Base-by-base conservation (phyloP, 2,888 invertebrate species). In the Malacosoma neustria region DNA sequence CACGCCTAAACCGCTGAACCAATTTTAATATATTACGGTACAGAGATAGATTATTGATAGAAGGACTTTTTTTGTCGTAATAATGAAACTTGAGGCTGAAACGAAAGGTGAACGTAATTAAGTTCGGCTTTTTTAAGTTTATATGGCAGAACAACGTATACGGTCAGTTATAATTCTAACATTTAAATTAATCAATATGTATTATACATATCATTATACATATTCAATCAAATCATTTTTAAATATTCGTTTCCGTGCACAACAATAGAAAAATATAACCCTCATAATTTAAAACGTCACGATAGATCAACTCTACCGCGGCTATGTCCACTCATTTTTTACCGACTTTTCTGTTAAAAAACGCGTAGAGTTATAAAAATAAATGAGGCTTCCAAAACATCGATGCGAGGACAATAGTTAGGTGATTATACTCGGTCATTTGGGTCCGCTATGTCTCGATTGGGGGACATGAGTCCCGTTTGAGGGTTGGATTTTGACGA, bases 361-460 rank as follows among this genome's bases (percentile, higher is more conserved):
- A 61, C 59, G 67, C 72, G 62, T 69, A 50, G 62, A 61, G 73
- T 64, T 72, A 72, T 80, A 80, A 80, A 80, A 80, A 75, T 77
- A 79, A 80, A 80, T 74, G 76, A 74, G 73, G 66, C 75, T 69
- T 72, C 69, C 64, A 77, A 57, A 71, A 69, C 72, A 69, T 44
- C 68, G 72, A 76, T 75, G 75, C 66, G 74, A 74, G 70, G 70
- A 84, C 84, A 84, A 85, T 85, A 80, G 80, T 80, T 71, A 68
- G 70, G 68, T 79, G 80, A 82, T 84, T 84, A 82, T 72, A 66
- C 67, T 72, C 81, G 82, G 84, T 76, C 82, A 84, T 84, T 85
- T 82, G 73, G 63, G 61, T 50, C 57, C 49, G 57, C 60, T 54
- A 63, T 64, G 61, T 68, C 63, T 66, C 61, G 67, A 68, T 54